Conservation (phyloP, 2,797 vertebrate genomes). For the Amblyopsis hoosieri region DNA sequence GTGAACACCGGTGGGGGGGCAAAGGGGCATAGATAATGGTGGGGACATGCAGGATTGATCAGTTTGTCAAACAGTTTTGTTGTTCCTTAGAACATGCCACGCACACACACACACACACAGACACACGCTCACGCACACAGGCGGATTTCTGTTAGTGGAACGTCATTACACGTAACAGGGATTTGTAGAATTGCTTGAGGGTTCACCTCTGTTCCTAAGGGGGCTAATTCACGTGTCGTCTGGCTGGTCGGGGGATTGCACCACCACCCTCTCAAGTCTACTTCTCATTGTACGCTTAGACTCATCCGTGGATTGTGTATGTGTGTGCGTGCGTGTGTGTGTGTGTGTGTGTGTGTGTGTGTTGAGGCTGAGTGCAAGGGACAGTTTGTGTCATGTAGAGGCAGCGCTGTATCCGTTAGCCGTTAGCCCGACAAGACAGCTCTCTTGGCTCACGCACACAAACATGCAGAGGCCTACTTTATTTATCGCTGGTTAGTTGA, state of each 20-base stretch:
- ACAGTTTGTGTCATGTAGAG: constrained; percentile 71
- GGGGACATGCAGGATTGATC: too few species aligned
- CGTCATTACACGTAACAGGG: background rate
- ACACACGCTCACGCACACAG: background rate
- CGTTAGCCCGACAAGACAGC: constrained; percentile 66
- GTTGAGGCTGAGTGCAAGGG: constrained; percentile 61
- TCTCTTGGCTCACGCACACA: constrained; percentile 45
- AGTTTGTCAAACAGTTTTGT: too few species aligned
- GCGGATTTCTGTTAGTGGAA: background rate
- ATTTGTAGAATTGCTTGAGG: background rate
- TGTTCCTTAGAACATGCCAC: constrained; percentile 16
- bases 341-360: constrained; percentile 8
- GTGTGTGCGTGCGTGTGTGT: constrained; percentile 15
- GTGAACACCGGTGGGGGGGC: constrained; percentile 1
- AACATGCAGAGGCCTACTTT: constrained; percentile 35
- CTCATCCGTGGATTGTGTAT: constrained; percentile 25
- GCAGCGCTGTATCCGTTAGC: constrained; percentile 70
- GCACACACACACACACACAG: constrained; percentile 7
- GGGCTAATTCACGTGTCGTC: too few species aligned
- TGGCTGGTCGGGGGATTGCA: background rate
- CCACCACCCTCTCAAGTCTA: background rate
- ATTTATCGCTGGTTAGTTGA: constrained; percentile 65
- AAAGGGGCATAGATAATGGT: background rate
- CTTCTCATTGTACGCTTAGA: constrained; percentile 23
- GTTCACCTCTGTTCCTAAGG: background rate